Base-by-base conservation (phyloP, 2,888 invertebrate species). In the Myopa testacea region DNA sequence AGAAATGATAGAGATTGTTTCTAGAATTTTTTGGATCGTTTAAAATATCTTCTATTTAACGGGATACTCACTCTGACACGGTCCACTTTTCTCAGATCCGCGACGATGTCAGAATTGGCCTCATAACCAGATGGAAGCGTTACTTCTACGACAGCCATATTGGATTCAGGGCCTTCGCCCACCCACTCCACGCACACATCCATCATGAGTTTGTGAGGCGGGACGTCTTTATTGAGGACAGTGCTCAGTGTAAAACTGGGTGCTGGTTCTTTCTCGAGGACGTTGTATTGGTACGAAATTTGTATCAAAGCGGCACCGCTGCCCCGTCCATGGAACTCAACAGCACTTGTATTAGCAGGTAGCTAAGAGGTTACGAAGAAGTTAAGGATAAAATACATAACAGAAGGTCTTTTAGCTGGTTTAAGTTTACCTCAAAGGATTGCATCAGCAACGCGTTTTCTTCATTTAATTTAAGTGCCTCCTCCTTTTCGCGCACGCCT, bases 71-170 rank as follows among this genome's bases (percentile, higher is more conserved):
- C 88, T 80, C 87, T 84, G 12, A 89, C 88, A 50, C 85, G 87
- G 81, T 92, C 91, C 82, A 91, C 90, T 67, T 81, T 78, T 19
- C 82, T 81, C n/a, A 93, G 88, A 80, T 92, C 92, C 3, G 94
- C 94, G 68, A 96, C 90, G 0, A 93, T 94, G 84, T 93, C 93
- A 93, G 84, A 93, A 83, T 97, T 96, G 0, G 95, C 95, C 0
- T 95, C 92, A 87, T 95, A 98, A 38, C 98, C 98, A 0, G 97
- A 97, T 0, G 97, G 97, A 79, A 98, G 91, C 78, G 93, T 93
- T 0, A 98, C 94, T 85, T 97, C 96, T 91, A 98, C 93, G 3
- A 98, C 93, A n/a, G 96, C 95, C 93, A 98, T 94, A 81, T 98
- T 98, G 81, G 94, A 93, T 40, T 92, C 91, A 83, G 92, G 92